Percentiles rank a stretch among this genome's conserved stretches.
These are phyloP conservation scores for Pangasius mekongensis DNA, from an alignment of 2,797 vertebrate species.

Conservation along the genomic window DNA sequence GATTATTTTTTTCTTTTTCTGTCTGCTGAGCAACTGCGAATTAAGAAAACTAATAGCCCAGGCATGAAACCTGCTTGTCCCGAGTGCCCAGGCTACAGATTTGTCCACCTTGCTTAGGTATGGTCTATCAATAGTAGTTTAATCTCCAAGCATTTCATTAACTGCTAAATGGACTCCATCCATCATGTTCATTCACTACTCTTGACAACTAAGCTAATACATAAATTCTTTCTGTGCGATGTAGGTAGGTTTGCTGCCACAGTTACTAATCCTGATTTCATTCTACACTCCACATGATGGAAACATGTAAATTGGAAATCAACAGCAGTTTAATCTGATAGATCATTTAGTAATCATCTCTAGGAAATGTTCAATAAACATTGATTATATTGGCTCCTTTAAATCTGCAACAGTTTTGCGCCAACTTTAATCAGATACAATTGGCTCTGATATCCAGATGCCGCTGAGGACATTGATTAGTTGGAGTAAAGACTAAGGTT, in stretches of 20 bases:
- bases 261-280: not conserved
- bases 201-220: conserved; percentile 6
- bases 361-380: not conserved
- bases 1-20: not conserved
- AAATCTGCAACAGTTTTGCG: not conserved
- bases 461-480: conserved; percentile 5
- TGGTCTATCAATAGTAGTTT: not conserved
- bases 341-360: conserved; percentile 1
- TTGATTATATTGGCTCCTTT: not conserved
- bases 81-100: too few relatives aligned
- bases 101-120: too few relatives aligned
- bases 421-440: not conserved
- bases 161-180: conserved; percentile 25
- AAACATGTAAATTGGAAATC: not conserved
- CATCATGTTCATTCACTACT: conserved; percentile 8
- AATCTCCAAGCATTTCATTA: conserved; percentile 4
- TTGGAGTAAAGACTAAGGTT: conserved; percentile 17
- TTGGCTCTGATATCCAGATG: not conserved
- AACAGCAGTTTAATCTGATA: not conserved
- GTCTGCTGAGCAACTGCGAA: not conserved
- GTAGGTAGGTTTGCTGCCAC: not conserved
- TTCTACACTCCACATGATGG: not conserved
- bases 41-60: not conserved
- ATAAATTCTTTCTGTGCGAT: not conserved
- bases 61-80: not conserved